phyloP scores from a whole-genome alignment of 2,797 vertebrate species.

The Periophthalmus magnuspinnatus region DNA sequence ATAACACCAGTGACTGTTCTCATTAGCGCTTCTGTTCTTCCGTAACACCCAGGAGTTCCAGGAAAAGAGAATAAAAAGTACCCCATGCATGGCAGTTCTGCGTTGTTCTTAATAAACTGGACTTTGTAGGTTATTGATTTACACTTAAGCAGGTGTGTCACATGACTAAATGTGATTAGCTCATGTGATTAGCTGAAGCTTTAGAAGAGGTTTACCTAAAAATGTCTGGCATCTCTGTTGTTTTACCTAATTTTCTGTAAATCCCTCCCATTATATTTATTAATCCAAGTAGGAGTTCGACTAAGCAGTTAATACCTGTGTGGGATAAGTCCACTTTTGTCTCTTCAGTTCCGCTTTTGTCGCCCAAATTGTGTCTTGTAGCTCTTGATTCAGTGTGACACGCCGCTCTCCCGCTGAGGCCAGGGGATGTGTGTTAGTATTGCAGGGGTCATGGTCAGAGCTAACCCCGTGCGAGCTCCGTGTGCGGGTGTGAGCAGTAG shows the following conservation, averaged over 20 bases:
- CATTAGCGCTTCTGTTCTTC: no score
- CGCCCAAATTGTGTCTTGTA: conserved; percentile 47
- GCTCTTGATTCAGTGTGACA: conserved; percentile 43
- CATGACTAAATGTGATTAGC: neutral
- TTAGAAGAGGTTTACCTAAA: no score
- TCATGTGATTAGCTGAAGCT: neutral
- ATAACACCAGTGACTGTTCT: no score
- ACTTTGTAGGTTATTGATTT: no score
- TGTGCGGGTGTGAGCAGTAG: conserved; percentile 64
- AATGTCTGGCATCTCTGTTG: neutral
- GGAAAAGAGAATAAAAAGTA: no score
- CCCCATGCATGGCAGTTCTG: no score
- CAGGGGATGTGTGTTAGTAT: conserved; percentile 59
- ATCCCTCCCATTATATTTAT: conserved; percentile 19
- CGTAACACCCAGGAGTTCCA: no score
- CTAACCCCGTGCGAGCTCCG: conserved; percentile 56
- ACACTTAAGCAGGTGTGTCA: neutral
- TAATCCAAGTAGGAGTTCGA: conserved; percentile 17
- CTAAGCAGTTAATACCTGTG: conserved; percentile 40
- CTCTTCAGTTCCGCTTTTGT: conserved; percentile 35
- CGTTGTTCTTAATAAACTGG: no score
- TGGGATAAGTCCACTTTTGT: conserved; percentile 56
- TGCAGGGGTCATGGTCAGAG: conserved; percentile 69
- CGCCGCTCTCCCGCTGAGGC: conserved; percentile 39
- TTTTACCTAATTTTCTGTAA: conserved; percentile 13